phyloP scores from a whole-genome alignment of 2,113 vertebrate species.

The Nibea coibor region DNA sequence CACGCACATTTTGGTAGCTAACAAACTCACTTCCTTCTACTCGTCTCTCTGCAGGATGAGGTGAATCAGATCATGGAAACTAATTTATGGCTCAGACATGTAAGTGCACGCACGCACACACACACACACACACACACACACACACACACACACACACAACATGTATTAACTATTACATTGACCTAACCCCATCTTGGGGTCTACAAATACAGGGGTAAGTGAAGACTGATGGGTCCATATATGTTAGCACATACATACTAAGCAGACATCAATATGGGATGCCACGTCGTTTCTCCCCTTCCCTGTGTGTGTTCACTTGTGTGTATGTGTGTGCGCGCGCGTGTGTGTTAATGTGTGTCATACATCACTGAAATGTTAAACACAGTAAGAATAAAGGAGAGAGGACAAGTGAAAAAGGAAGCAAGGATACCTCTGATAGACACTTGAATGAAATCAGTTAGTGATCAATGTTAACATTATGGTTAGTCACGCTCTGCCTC shows the following conservation, averaged over 20 bases:
- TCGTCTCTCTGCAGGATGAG: conserved; percentile 71
- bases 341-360: not conserved
- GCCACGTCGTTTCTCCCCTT: not conserved
- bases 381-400: conserved; percentile 5
- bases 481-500: conserved; percentile 23
- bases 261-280: conserved; percentile 31
- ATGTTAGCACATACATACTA: conserved; percentile 8
- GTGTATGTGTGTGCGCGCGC: not conserved
- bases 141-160: not conserved
- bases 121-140: conserved; percentile 19
- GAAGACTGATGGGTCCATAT: conserved; percentile 4
- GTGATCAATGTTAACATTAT: conserved; percentile 33
- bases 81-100: conserved; percentile 80
- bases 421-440: not conserved
- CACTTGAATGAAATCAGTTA: conserved; percentile 5
- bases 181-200: not conserved
- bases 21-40: conserved; percentile 10
- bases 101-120: conserved; percentile 55
- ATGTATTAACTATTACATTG: conserved; percentile 1
- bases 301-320: not conserved
- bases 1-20: not conserved
- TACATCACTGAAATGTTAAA: conserved; percentile 19
- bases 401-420: not conserved
- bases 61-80: conserved; percentile 83
- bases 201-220: not conserved